These are phyloP conservation scores for Corythoichthys intestinalis DNA, from an alignment of 2,113 vertebrate species.

Conservation along the genomic window DNA sequence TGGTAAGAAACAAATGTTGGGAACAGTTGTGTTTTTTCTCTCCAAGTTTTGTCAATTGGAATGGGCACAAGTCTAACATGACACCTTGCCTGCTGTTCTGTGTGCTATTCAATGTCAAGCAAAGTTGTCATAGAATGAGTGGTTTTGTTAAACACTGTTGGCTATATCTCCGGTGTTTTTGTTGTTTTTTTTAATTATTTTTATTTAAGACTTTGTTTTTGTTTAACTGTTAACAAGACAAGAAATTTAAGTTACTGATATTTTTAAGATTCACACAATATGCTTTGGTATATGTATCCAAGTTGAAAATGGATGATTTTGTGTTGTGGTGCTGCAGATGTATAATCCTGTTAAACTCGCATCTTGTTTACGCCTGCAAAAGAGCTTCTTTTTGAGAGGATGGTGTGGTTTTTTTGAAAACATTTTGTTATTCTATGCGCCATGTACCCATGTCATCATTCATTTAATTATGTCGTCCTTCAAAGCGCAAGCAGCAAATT, in stretches of 20 bases:
- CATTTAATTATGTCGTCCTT: too few species aligned
- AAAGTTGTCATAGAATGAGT: constrained; percentile 31
- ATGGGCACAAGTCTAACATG: neutral
- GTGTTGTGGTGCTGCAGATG: constrained; percentile 35
- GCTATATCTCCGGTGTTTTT: constrained; percentile 11
- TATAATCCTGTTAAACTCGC: constrained; percentile 22
- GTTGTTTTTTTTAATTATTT: neutral
- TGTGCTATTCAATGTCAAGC: constrained; percentile 19
- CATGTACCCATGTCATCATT: too few species aligned
- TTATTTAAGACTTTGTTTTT: constrained; percentile 29
- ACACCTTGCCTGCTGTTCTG: constrained; percentile 20
- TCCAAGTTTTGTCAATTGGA: neutral
- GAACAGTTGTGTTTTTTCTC: constrained; percentile 12
- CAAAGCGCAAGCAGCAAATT: neutral
- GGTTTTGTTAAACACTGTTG: constrained; percentile 7
- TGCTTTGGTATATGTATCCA: constrained; percentile 25
- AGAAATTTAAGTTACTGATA: constrained; percentile 31
- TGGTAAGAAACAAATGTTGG: constrained; percentile 2
- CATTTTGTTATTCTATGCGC: constrained; percentile 11
- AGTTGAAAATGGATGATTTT: constrained; percentile 35
- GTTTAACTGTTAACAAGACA: constrained; percentile 26
- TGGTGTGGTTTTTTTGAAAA: constrained; percentile 32
- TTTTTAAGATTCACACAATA: constrained; percentile 27
- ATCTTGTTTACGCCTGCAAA: constrained; percentile 37
- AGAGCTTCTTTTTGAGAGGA: constrained; percentile 34